phyloP scores from a whole-genome alignment of 2,888 invertebrate species.

The Hirudinaria manillensis region DNA sequence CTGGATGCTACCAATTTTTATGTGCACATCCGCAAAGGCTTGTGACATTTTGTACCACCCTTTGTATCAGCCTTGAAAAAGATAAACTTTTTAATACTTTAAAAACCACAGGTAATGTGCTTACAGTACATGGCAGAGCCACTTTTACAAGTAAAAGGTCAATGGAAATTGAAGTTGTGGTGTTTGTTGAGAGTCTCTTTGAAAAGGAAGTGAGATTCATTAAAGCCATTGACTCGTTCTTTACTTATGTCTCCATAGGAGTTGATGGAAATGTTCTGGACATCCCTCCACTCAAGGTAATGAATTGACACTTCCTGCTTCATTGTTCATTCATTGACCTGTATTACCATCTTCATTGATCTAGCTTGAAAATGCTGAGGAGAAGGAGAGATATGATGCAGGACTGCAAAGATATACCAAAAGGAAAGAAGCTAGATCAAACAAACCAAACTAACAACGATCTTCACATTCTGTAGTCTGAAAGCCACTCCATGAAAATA shows the following conservation, averaged over 20 bases:
- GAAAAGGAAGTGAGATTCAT: not conserved
- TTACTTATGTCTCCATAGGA: constrained; percentile 38
- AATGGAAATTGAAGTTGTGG: constrained; percentile 38
- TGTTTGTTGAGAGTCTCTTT: constrained; percentile 35
- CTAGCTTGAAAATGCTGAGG: constrained; percentile 14
- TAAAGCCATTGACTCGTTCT: constrained; percentile 38
- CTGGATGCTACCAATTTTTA: constrained; percentile 39
- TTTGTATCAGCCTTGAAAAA: not conserved
- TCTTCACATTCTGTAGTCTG: too few relatives aligned
- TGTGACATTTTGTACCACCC: not conserved
- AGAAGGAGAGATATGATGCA: constrained; percentile 25
- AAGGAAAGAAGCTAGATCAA: constrained; percentile 17
- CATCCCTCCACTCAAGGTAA: constrained; percentile 35
- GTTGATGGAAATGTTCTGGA: constrained; percentile 30
- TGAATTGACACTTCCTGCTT: not conserved
- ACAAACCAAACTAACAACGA: not conserved
- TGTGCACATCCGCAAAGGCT: constrained; percentile 33
- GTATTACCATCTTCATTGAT: not conserved
- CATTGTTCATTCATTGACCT: not conserved
- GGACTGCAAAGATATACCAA: constrained; percentile 29
- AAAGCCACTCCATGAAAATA: too few relatives aligned
- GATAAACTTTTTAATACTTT: not conserved
- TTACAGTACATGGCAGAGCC: constrained; percentile 34
- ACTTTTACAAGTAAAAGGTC: constrained; percentile 37
- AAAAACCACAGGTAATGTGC: constrained; percentile 32